A percentile compares a stretch with the other conserved stretches of the same genome.
phyloP scores from a whole-genome alignment of 2,113 vertebrate genomes.

The Hemiscyllium ocellatum region DNA sequence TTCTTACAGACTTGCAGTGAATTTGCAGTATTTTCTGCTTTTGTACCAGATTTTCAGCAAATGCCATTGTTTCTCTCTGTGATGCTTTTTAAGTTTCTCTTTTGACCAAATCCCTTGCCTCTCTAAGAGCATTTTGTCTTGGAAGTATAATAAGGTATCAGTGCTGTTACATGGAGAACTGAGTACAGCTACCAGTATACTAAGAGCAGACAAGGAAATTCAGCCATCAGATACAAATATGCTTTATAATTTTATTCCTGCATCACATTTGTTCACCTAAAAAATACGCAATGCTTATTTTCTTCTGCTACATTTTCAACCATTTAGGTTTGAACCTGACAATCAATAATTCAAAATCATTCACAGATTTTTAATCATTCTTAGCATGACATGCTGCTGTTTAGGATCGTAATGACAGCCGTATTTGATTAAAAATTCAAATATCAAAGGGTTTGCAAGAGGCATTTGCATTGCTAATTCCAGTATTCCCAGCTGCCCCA shows the following conservation, averaged over 20 bases:
- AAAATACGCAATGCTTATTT: not conserved
- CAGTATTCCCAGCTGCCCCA: constrained; percentile 18
- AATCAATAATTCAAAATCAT: not conserved
- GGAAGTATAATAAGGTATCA: not conserved
- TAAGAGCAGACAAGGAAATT: not conserved
- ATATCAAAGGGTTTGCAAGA: constrained; percentile 17
- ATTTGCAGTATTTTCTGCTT: not conserved
- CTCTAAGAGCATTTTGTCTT: not conserved
- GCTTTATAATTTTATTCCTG: not conserved
- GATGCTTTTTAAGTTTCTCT: not conserved
- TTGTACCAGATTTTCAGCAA: not conserved
- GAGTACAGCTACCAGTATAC: not conserved
- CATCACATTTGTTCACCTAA: not conserved
- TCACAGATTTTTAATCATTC: not conserved
- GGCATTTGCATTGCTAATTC: constrained; percentile 36
- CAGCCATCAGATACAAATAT: not conserved
- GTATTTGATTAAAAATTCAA: constrained; percentile 30
- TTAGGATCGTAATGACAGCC: constrained; percentile 31
- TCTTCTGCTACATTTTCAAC: not conserved
- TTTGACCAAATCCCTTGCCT: not conserved
- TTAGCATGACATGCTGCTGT: not conserved
- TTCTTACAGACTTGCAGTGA: not conserved
- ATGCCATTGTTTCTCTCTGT: not conserved
- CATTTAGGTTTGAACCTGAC: not conserved
- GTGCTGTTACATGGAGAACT: not conserved